Evolutionary conservation across 2,888 invertebrate species (phyloP).

Genomic region (Diabrotica balteata): DNA sequence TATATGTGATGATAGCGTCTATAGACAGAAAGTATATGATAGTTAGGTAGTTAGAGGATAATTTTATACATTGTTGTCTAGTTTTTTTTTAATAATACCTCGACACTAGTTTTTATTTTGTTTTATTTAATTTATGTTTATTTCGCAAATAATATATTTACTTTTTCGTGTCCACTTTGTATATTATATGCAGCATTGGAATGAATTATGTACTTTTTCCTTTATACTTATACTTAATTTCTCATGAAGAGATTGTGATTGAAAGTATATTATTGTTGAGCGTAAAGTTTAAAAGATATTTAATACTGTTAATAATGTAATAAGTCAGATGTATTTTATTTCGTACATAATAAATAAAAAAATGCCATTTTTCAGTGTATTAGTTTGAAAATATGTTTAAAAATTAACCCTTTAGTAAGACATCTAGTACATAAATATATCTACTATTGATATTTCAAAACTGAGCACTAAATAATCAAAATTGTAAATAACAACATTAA

Average conservation of each 20-base stretch:
- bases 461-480: no score
- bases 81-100: no score
- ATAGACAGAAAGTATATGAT: no score
- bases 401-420: no score
- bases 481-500: not conserved
- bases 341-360: slow-evolving; percentile 37
- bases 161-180: slow-evolving; percentile 11
- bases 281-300: slow-evolving; percentile 53
- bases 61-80: no score
- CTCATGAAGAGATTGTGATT: slow-evolving; percentile 39
- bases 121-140: no score
- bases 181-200: slow-evolving; percentile 8
- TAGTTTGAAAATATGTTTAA: no score
- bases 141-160: not conserved
- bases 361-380: not conserved
- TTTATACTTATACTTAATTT: slow-evolving; percentile 36
- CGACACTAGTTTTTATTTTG: no score
- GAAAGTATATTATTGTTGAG: slow-evolving; percentile 48
- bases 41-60: no score
- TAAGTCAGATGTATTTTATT: slow-evolving; percentile 58
- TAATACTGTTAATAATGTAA: slow-evolving; percentile 53
- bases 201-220: slow-evolving; percentile 16
- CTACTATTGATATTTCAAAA: no score
- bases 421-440: no score
- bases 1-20: no score